Evolutionary conservation across 2,797 vertebrate genomes (phyloP), one percentile per base, ranked within the genome.

Genomic region (Gobionotothen gibberifrons): DNA sequence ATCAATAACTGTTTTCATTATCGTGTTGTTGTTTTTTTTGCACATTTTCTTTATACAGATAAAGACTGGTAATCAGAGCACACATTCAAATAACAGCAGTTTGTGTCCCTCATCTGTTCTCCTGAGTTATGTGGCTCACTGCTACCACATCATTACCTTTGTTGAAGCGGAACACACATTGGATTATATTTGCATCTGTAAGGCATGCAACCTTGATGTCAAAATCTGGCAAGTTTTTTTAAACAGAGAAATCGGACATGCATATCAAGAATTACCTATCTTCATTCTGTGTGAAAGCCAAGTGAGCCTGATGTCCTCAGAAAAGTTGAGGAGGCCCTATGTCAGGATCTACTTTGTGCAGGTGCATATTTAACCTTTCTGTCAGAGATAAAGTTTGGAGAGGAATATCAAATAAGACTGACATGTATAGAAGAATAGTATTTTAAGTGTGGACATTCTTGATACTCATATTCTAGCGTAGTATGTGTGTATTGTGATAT

Each of bases 11-110:
- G 0, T 11, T 57, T 59, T 15, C 26, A 15, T 54, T 0, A 64
- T 55, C 1, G 11, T 49, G 26, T 6, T 73, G 21, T 5, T 72
- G 40, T 76, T 3, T 81, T 66, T 72, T 73, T 42, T 74, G 55
- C 61, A 26, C 52, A 63, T 72, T 43, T 39, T 15, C 16, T 70
- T 68, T 15, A 46, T 29, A 44, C 71, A 91, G 84, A 62, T 15
- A 46, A 43, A 69, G 15, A 42, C 3, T 26, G 43, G 69, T 65
- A 22, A 53, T 65, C 15, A 48, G n/a, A 67, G 8, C 39, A 55
- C 14, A 63, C 8, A 69, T 43, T n/a, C 56, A 12, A 79, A 59
- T 69, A 13, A 49, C 47, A 78, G 14, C 55, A 22, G 49, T 54
- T 47, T 67, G 19, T 26, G 2, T 52, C 9, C 17, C 44, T 44